phyloP scores from a whole-genome alignment of 2,888 invertebrate genomes.

The Stratiomys singularior region DNA sequence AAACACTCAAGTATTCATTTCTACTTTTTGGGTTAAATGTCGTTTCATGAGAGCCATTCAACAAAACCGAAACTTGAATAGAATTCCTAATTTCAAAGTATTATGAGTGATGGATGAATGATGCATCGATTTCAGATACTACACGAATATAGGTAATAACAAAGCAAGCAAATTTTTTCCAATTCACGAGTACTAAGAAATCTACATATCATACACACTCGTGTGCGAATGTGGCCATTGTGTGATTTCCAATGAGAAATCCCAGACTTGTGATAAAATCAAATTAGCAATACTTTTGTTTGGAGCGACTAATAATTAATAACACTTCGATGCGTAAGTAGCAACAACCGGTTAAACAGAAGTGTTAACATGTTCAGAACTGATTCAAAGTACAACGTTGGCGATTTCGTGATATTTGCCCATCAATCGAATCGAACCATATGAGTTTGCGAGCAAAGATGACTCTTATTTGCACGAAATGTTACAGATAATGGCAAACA shows the following conservation, averaged over 20 bases:
- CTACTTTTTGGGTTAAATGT: constrained; percentile 7
- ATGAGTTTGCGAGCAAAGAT: background rate
- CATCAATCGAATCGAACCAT: constrained; percentile 5
- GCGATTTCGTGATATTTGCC: constrained; percentile 20
- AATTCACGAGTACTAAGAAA: background rate
- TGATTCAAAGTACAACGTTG: background rate
- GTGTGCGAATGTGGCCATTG: background rate
- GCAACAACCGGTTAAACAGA: constrained; percentile 2
- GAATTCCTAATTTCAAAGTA: constrained; percentile 16
- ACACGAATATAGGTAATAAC: background rate
- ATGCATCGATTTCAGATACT: constrained; percentile 16
- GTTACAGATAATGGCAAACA: background rate
- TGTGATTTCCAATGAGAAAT: background rate
- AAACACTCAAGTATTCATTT: constrained; percentile 8
- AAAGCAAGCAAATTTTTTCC: background rate
- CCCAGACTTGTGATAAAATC: background rate
- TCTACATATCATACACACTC: no score
- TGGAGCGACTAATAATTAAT: constrained; percentile 1
- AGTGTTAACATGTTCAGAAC: background rate
- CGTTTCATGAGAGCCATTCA: background rate
- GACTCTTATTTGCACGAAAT: constrained; percentile 1
- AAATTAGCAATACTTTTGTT: constrained; percentile 17
- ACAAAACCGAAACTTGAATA: background rate
- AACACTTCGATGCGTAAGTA: background rate
- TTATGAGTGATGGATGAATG: constrained; percentile 23